phyloP scores from a whole-genome alignment of 2,888 invertebrate genomes.

The Heteropelma amictum region DNA sequence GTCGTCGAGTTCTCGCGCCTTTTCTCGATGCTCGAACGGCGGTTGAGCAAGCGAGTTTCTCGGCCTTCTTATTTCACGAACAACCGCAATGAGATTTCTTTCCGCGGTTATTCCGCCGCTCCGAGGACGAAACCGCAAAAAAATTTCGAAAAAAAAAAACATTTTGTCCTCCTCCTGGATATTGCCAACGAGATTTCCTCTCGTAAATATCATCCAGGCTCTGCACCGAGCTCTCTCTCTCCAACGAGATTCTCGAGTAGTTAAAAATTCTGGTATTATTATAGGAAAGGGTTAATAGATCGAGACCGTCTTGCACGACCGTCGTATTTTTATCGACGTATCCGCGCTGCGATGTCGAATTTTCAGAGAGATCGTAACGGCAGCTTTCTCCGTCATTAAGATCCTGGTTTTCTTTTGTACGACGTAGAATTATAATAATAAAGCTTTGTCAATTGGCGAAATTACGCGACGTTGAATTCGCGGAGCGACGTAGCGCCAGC shows the following conservation, averaged over 20 bases:
- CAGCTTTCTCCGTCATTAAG: no score
- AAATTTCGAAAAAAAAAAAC: no score
- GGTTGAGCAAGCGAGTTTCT: conserved; percentile 65
- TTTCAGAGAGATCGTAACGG: no score
- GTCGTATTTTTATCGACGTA: neutral
- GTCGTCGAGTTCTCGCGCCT: conserved; percentile 38
- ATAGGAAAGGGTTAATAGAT: neutral
- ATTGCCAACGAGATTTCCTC: conserved; percentile 31
- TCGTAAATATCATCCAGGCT: neutral
- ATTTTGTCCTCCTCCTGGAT: no score
- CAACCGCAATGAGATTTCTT: conserved; percentile 67
- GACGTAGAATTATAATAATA: no score
- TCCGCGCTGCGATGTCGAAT: neutral
- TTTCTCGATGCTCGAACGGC: conserved; percentile 13
- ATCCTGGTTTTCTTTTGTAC: no score
- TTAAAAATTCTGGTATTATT: neutral
- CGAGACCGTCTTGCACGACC: neutral
- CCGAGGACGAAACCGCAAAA: conserved; percentile 62
- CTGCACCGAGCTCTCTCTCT: neutral
- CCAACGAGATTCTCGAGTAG: neutral
- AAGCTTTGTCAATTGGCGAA: no score
- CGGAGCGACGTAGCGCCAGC: no score
- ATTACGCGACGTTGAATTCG: no score
- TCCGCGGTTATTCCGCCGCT: conserved; percentile 57
- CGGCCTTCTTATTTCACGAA: conserved; percentile 59